Evolutionary conservation across 2,113 vertebrate genomes (phyloP), one percentile per base, ranked within the genome.

Genomic region (Camelus dromedarius): DNA sequence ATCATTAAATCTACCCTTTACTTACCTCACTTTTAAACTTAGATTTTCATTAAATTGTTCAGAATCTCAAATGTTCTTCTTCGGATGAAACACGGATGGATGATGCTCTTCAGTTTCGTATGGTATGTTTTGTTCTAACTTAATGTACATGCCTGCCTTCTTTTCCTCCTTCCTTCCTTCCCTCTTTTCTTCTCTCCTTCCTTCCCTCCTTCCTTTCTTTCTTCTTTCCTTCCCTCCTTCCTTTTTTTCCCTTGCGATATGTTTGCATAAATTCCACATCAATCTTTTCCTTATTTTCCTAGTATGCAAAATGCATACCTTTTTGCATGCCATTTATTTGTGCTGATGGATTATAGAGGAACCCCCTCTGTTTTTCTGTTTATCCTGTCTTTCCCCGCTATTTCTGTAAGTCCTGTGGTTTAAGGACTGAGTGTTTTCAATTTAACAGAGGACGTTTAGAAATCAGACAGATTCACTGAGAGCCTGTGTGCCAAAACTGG

Each of bases 191-290:
- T 50, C 9, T 28, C 10, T 22, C 6, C n/a, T 24, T n/a, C 18
- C 28, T 26, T 50, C 9, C n/a, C 10, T 22, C 6, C 12, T 14
- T 2, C 26, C 1, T 52, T 2, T 4, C 6, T 69, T 1, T 8
- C 11, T n/a, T 30, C 19, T 3, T 69, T 1, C 12, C 22, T n/a
- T 30, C 19, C n/a, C 26, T n/a, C 18, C 28, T n/a, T 58, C 22
- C 22, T 46, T 19, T 24, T 16, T 32, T 58, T 6, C 2, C 2
- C 26, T 3, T 76, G 14, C 8, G 42, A 76, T 58, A 24, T 12
- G 6, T 35, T 70, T 77, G 16, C 3, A 35, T 62, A 76, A 83
- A 62, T 56, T 6, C 22, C 32, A 8, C 16, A 35, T 2, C 13
- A 48, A 2, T 38, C 30, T 22, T 64, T 50, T 77, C 22, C 16